A percentile compares a stretch with the other conserved stretches of the same genome.
Evolutionary conservation across 1,140 invertebrate genomes (phyloP).

Genomic region (Armadillidium nasatum): DNA sequence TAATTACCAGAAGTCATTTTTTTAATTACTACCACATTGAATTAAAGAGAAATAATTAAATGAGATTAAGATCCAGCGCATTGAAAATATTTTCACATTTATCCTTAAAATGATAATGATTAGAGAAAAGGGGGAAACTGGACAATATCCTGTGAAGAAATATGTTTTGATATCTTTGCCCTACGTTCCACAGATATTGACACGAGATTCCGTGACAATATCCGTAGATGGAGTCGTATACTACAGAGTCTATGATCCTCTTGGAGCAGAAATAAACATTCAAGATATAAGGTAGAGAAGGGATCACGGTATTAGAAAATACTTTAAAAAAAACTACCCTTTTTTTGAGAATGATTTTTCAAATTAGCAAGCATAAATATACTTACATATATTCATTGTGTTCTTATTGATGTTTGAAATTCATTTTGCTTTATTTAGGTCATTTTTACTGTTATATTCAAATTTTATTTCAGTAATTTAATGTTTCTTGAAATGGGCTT

Average conservation of each 20-base stretch:
- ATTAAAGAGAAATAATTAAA: too few relatives aligned
- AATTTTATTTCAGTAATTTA: too few relatives aligned
- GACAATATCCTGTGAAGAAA: neutral
- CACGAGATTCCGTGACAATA: constrained; percentile 61
- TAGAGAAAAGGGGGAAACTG: neutral
- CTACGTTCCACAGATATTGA: constrained; percentile 55
- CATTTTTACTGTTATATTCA: too few relatives aligned
- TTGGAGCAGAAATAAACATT: constrained; percentile 57
- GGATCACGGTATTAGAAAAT: neutral
- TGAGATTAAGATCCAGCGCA: too few relatives aligned
- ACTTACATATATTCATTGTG: neutral
- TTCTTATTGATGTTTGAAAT: neutral
- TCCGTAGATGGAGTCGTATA: constrained; percentile 67
- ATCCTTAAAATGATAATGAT: too few relatives aligned
- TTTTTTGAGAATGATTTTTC: constrained; percentile 2
- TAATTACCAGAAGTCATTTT: too few relatives aligned
- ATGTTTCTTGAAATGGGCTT: too few relatives aligned
- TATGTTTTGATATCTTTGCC: too few relatives aligned
- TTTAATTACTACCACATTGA: too few relatives aligned
- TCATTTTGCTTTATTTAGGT: neutral
- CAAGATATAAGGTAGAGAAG: constrained; percentile 10
- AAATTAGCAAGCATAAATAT: neutral
- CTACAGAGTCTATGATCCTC: constrained; percentile 62
- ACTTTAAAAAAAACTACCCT: neutral
- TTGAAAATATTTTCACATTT: too few relatives aligned